A percentile compares a stretch with the other conserved stretches of the same genome.
Conservation (phyloP, 2,888 invertebrate species). For the Caenorhabditis virilis region DNA sequence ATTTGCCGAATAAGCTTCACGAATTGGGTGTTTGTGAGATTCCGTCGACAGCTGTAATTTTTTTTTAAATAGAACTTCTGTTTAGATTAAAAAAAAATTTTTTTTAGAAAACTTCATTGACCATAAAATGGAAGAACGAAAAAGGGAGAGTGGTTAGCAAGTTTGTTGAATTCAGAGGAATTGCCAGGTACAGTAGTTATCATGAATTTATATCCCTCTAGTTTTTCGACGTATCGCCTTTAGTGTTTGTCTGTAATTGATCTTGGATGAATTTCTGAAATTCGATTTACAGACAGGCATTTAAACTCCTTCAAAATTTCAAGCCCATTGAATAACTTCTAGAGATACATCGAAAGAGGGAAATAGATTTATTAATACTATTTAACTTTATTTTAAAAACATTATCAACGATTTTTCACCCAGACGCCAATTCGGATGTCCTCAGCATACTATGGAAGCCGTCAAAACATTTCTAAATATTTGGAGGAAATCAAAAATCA, state of each 20-base stretch:
- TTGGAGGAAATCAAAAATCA: slow-evolving; percentile 26
- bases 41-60: slow-evolving; percentile 20
- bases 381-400: too few relatives aligned
- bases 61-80: too few relatives aligned
- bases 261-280: too few relatives aligned
- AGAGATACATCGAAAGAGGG: too few relatives aligned
- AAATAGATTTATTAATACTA: too few relatives aligned
- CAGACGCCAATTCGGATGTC: slow-evolving; percentile 33
- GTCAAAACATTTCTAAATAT: slow-evolving; percentile 22
- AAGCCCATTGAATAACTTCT: too few relatives aligned
- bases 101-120: slow-evolving; percentile 25
- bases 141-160: slow-evolving; percentile 18
- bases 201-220: not conserved
- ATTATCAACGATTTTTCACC: too few relatives aligned
- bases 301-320: too few relatives aligned
- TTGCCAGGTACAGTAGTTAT: slow-evolving; percentile 6
- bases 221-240: slow-evolving; percentile 1
- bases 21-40: slow-evolving; percentile 24
- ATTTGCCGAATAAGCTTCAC: slow-evolving; percentile 23
- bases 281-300: too few relatives aligned
- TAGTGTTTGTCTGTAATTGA: too few relatives aligned
- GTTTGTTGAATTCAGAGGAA: slow-evolving; percentile 31
- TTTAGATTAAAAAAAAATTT: not conserved
- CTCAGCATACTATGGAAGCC: slow-evolving; percentile 26
- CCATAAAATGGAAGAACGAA: slow-evolving; percentile 29